Percentiles rank a stretch among this genome's conserved stretches.
Conservation (phyloP, 2,888 invertebrate species). For the Orthonevra nobilis region DNA sequence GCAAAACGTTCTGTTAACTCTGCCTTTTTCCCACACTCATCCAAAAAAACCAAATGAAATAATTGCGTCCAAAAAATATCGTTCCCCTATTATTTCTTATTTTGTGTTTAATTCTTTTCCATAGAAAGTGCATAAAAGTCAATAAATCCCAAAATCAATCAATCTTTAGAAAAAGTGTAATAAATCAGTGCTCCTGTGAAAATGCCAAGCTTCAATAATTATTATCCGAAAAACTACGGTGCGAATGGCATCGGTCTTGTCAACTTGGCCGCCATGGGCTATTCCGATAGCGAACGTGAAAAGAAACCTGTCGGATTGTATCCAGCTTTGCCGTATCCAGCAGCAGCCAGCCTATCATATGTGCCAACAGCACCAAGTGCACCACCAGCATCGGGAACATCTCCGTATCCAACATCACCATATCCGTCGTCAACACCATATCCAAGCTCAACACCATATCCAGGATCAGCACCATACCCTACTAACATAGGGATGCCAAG, state of each 20-base stretch:
- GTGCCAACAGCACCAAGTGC: conserved; percentile 55
- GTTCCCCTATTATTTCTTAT: no score
- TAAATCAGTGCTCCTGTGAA: conserved; percentile 10
- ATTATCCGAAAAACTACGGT: conserved; percentile 79
- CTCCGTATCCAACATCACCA: conserved; percentile 68
- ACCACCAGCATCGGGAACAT: conserved; percentile 58
- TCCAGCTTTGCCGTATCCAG: conserved; percentile 76
- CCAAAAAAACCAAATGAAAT: conserved; percentile 1
- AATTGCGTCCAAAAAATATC: no score
- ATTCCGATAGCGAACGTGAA: conserved; percentile 72
- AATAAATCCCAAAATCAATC: not conserved
- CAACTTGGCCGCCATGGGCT: conserved; percentile 78
- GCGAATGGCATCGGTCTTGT: conserved; percentile 78
- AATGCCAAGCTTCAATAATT: conserved; percentile 63
- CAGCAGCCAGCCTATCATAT: conserved; percentile 71
- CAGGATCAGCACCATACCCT: conserved; percentile 52
- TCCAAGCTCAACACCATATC: conserved; percentile 72
- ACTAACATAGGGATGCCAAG: conserved; percentile 66
- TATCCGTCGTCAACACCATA: conserved; percentile 71
- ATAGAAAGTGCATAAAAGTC: no score
- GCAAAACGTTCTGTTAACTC: no score
- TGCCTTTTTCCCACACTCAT: not conserved
- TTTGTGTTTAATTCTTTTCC: no score
- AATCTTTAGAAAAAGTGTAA: not conserved
- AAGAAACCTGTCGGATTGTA: conserved; percentile 74